Evolutionary conservation across 2,888 invertebrate genomes (phyloP), one percentile per base, ranked within the genome.

Genomic region (Dendrolimus houi): DNA sequence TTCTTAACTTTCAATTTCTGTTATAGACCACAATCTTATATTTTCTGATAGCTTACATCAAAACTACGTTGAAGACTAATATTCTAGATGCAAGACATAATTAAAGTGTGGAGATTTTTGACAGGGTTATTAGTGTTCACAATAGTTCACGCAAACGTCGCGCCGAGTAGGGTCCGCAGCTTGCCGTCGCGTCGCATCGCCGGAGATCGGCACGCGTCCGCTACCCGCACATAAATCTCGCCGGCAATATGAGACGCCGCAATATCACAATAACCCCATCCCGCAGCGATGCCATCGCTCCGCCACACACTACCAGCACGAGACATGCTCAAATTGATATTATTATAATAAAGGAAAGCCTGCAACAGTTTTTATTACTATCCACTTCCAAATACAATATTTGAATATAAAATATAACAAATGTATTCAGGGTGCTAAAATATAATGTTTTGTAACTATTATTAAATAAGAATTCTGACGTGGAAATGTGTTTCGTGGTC

Each of bases 241-340:
- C 65, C 62, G 68, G 83, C 82, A 85, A 86, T 87, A 87, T 87
- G 82, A 86, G 77, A 79, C 76, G 72, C 75, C 77, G 77, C 81
- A 76, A 83, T 81, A 83, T 83, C 83, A 85, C 83, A 84, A 86
- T 84, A 85, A 81, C 83, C 80, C 47, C 73, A 72, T 75, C 77
- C 78, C 73, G 70, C 71, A 68, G 71, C 68, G 71, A 74, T 70
- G 67, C 63, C 67, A 68, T 74, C 74, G 74, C 71, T 70, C 63
- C 65, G 63, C 66, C 60, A 63, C 74, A 74, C 71, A 69, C 63
- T 64, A 63, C 66, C 60, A 63, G 47, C 64, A 70, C 67, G 65
- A 64, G 68, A 70, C 70, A 69, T 62, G 64, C 68, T 69, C 67
- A 70, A 72, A 77, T 73, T 75, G 72, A 77, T 76, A 76, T 75